phyloP scores from a whole-genome alignment of 2,888 invertebrate genomes.

The Dasysyrphus albostriatus region DNA sequence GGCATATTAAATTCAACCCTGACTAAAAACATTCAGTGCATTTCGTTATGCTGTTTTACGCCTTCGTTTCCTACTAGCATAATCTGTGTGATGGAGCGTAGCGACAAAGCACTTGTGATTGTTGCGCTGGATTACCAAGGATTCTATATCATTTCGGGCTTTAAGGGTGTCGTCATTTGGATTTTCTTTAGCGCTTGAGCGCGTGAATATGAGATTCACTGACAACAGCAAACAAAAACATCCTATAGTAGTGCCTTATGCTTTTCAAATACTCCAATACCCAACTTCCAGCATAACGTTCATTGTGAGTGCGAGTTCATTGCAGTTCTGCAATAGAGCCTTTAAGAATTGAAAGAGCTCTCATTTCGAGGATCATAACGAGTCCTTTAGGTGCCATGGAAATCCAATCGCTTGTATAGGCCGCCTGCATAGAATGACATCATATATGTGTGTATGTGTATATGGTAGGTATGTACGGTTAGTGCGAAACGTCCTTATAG shows the following conservation, averaged over 20 bases:
- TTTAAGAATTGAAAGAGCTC: conserved; percentile 46
- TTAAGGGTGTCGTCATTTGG: conserved; percentile 53
- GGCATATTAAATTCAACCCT: conserved; percentile 5
- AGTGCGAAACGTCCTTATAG: neutral
- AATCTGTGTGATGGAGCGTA: conserved; percentile 49
- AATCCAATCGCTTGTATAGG: conserved; percentile 23
- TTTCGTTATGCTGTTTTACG: conserved; percentile 13
- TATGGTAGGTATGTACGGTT: no score
- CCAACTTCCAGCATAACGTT: neutral
- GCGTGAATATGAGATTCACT: conserved; percentile 25
- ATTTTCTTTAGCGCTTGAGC: conserved; percentile 51
- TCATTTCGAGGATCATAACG: conserved; percentile 64
- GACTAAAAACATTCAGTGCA: conserved; percentile 7
- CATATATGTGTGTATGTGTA: no score
- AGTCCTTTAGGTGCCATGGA: conserved; percentile 34
- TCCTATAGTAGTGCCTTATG: neutral
- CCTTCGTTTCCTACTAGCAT: conserved; percentile 8
- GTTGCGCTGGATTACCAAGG: conserved; percentile 47
- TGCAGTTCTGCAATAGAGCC: conserved; percentile 16
- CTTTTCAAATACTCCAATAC: neutral
- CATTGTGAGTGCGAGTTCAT: conserved; percentile 46
- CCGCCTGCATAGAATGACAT: neutral
- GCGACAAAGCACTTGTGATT: conserved; percentile 49
- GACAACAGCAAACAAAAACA: neutral
- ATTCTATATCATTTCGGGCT: conserved; percentile 56